phyloP scores from a whole-genome alignment of 2,113 vertebrate genomes.

The Poeciliopsis turrubarensis region DNA sequence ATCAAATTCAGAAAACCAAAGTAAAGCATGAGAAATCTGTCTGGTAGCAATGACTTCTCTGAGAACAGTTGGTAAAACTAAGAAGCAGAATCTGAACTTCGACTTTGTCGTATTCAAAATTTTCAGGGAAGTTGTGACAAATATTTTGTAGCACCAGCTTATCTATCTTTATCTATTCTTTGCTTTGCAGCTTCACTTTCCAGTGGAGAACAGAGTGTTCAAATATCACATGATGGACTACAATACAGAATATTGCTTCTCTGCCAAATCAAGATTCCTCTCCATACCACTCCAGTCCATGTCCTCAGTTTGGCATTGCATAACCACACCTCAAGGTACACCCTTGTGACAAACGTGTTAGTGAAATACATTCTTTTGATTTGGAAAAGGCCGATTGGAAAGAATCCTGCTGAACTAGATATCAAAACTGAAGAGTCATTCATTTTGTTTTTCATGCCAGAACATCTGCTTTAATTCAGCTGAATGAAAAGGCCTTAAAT shows the following conservation, averaged over 20 bases:
- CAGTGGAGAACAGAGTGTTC: constrained; percentile 6
- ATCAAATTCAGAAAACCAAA: too few species aligned
- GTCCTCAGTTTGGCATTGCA: constrained; percentile 59
- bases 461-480: neutral
- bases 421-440: neutral
- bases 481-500: neutral
- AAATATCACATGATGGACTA: constrained; percentile 44
- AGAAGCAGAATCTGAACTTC: neutral
- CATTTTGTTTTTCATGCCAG: neutral
- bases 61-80: too few species aligned
- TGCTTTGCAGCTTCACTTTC: constrained; percentile 46
- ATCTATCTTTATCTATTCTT: constrained; percentile 14
- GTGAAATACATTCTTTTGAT: neutral
- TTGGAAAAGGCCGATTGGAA: constrained; percentile 3
- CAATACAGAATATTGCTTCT: constrained; percentile 70
- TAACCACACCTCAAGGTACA: constrained; percentile 63
- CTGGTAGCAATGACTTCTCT: too few species aligned
- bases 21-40: too few species aligned
- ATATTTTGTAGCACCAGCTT: neutral
- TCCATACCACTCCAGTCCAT: constrained; percentile 22
- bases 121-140: neutral
- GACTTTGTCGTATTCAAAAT: neutral
- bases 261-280: constrained; percentile 40
- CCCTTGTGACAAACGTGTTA: neutral
- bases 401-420: constrained; percentile 39